A percentile compares a stretch with the other conserved stretches of the same genome.
Conservation (phyloP, 2,113 vertebrate species). For the Apodemus speciosus region DNA sequence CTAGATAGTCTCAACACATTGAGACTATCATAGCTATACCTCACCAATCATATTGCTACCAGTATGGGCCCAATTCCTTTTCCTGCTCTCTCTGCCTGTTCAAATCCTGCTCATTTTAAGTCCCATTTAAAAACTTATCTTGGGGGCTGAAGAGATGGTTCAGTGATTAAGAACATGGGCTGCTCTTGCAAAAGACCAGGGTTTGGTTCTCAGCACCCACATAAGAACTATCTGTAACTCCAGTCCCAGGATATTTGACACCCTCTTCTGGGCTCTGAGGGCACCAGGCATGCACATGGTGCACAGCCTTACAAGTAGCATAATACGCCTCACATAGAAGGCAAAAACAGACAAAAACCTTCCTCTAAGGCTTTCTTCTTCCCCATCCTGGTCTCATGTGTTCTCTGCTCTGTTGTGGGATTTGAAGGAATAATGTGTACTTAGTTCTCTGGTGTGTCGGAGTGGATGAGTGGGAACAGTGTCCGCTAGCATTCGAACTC, state of each 20-base stretch:
- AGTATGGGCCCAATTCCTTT: background rate
- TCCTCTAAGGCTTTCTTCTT: background rate
- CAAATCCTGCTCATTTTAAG: background rate
- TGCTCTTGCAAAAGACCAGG: background rate
- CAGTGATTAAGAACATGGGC: background rate
- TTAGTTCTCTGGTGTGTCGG: background rate
- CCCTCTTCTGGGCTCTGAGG: background rate
- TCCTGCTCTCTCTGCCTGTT: background rate
- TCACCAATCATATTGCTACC: background rate
- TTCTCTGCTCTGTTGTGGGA: background rate
- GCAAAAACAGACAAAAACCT: background rate
- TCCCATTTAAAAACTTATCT: background rate
- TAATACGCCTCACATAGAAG: background rate
- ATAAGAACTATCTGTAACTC: background rate
- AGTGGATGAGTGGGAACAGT: background rate
- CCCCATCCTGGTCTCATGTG: too few species aligned
- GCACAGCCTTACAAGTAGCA: background rate
- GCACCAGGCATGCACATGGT: background rate
- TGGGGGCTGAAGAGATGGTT: background rate
- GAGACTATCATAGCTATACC: too few species aligned
- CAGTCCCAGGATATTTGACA: background rate
- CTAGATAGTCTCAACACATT: background rate
- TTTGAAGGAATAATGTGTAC: background rate
- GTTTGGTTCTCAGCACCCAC: background rate
- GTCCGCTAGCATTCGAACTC: background rate